Evolutionary conservation across 2,113 vertebrate genomes (phyloP).

Genomic region (Irena cyanogastra): DNA sequence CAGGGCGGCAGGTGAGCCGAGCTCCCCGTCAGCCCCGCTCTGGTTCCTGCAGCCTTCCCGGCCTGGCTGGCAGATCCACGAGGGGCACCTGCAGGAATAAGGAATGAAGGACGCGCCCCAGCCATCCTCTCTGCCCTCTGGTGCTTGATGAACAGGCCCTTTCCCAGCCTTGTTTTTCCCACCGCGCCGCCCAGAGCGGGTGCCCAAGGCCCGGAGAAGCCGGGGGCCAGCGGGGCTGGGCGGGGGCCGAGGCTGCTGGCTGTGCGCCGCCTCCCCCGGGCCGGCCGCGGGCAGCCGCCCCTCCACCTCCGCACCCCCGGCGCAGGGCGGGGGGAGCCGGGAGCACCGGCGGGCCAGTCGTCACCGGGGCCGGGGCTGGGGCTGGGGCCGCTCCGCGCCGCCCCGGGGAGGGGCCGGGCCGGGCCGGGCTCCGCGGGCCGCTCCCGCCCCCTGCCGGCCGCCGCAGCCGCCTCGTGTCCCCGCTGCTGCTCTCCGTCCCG

Average conservation of each 20-base stretch:
- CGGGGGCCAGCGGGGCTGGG: not conserved
- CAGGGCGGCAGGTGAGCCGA: not conserved
- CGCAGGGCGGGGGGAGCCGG: not conserved
- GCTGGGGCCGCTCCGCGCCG: no score
- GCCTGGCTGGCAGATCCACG: not conserved
- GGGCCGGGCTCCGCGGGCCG: not conserved
- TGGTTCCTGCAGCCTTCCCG: not conserved
- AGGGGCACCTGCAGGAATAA: not conserved
- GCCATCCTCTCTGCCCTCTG: not conserved
- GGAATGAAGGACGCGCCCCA: not conserved
- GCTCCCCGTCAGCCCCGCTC: not conserved
- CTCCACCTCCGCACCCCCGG: not conserved
- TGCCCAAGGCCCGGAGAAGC: not conserved
- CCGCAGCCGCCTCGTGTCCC: not conserved
- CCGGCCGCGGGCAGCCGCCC: not conserved
- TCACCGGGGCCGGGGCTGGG: not conserved
- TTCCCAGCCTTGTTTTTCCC: not conserved
- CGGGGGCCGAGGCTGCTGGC: not conserved
- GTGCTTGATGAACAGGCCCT: not conserved
- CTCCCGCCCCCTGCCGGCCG: conserved; percentile 11
- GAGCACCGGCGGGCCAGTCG: no score
- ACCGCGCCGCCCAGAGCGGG: not conserved
- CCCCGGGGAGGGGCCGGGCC: not conserved
- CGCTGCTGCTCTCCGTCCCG: not conserved
- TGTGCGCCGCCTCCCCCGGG: not conserved